Percentiles rank a stretch among this genome's conserved stretches.
Evolutionary conservation across 2,113 vertebrate genomes (phyloP).

Genomic region (Pterocles burchelli): DNA sequence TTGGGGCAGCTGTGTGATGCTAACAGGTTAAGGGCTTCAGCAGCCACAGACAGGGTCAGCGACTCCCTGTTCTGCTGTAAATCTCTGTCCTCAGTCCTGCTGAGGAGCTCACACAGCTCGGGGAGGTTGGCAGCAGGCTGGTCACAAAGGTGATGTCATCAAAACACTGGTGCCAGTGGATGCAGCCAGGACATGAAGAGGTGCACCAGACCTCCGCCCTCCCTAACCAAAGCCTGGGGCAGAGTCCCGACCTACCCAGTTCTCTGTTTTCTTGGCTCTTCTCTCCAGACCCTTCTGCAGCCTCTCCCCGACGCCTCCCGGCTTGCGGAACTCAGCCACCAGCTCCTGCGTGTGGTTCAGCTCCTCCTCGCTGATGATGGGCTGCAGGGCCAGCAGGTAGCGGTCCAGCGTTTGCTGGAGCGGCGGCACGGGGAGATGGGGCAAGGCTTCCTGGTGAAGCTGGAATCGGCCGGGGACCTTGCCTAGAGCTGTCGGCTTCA

Average conservation of each 20-base stretch:
- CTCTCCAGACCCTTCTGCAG: slow-evolving; percentile 90
- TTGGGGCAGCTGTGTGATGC: not conserved
- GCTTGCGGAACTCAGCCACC: slow-evolving; percentile 83
- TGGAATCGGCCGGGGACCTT: slow-evolving; percentile 83
- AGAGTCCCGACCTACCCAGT: slow-evolving; percentile 85
- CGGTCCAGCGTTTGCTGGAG: slow-evolving; percentile 90
- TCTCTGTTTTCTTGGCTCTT: slow-evolving; percentile 82
- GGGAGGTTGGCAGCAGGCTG: not conserved
- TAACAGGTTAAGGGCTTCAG: not conserved
- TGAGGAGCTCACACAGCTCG: not conserved
- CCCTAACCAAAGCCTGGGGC: not conserved
- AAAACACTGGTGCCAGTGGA: not conserved
- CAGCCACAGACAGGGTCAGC: not conserved
- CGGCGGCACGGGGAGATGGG: slow-evolving; percentile 84
- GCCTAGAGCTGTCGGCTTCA: slow-evolving; percentile 80
- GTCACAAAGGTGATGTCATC: not conserved
- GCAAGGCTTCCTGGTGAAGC: slow-evolving; percentile 87
- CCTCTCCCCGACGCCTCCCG: slow-evolving; percentile 86
- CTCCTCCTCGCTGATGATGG: slow-evolving; percentile 87
- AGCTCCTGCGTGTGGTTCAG: slow-evolving; percentile 81
- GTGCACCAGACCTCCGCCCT: not conserved
- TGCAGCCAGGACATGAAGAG: not conserved
- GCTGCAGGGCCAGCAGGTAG: slow-evolving; percentile 86
- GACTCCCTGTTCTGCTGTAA: not conserved
- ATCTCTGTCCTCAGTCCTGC: not conserved